phyloP scores from a whole-genome alignment of 1,140 invertebrate species.

The Trichomalopsis sarcophagae region DNA sequence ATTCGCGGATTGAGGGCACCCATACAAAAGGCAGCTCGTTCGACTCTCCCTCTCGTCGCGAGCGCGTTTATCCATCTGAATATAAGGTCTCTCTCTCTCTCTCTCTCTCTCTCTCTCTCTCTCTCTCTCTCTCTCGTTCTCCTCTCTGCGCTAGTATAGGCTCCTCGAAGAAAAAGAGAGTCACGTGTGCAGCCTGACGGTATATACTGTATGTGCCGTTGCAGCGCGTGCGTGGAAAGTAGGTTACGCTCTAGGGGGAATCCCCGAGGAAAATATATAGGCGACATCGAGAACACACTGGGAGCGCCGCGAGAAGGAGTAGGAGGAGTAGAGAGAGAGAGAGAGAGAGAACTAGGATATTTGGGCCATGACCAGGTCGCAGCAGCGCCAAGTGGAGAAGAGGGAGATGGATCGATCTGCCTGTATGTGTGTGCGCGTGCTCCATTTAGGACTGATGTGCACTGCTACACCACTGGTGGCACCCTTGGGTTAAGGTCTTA shows the following conservation, averaged over 20 bases:
- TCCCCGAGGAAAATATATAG: conserved; percentile 63
- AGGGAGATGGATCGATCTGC: conserved; percentile 26
- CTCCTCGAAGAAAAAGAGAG: conserved; percentile 10
- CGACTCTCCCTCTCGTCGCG: background rate
- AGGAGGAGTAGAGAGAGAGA: conserved; percentile 34
- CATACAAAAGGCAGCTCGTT: background rate
- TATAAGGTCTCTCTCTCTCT: background rate
- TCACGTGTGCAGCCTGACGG: conserved; percentile 6
- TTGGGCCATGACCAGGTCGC: conserved; percentile 73
- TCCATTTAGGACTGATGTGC: background rate
- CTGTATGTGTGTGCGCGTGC: background rate
- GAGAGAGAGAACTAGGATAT: conserved; percentile 61
- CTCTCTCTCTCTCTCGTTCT: background rate
- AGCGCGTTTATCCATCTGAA: conserved; percentile 10
- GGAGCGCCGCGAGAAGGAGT: background rate
- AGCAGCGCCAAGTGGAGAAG: background rate
- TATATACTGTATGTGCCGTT: background rate
- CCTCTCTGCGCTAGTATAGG: background rate
- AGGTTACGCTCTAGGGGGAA: conserved; percentile 67
- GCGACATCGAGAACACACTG: background rate
- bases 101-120: background rate
- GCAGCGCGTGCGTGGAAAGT: conserved; percentile 58
- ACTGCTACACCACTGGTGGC: too few relatives aligned
- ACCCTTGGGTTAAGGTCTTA: conserved; percentile 10
- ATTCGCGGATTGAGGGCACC: background rate